phyloP scores from a whole-genome alignment of 1,140 invertebrate species.

The Glossosoma conforme region DNA sequence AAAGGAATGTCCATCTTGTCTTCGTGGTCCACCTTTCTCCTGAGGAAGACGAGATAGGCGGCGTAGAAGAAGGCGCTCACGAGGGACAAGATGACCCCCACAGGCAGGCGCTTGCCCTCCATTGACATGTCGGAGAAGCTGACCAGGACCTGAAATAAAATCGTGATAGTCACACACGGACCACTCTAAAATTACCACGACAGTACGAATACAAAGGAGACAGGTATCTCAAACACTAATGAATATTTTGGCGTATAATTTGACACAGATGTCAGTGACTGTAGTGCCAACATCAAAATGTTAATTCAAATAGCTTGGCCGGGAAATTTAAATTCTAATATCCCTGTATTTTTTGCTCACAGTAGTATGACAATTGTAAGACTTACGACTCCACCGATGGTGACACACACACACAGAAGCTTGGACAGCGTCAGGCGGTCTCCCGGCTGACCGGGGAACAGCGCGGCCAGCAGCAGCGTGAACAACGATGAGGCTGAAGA shows the following conservation, averaged over 20 bases:
- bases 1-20: constrained; percentile 85
- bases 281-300: no score
- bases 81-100: constrained; percentile 70
- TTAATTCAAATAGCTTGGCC: no score
- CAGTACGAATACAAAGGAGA: no score
- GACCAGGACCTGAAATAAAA: constrained; percentile 58
- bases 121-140: constrained; percentile 63
- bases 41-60: constrained; percentile 75
- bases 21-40: constrained; percentile 76
- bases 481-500: constrained; percentile 81
- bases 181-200: no score
- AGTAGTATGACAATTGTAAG: no score
- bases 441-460: constrained; percentile 70
- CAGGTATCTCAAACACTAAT: no score
- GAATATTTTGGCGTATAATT: no score
- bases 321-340: neutral
- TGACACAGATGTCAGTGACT: no score
- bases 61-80: constrained; percentile 82
- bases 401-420: constrained; percentile 70
- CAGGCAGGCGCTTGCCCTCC: constrained; percentile 55
- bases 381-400: constrained; percentile 72
- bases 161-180: no score
- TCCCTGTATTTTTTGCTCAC: no score
- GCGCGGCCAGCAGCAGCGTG: constrained; percentile 71
- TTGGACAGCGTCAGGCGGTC: constrained; percentile 82